Evolutionary conservation across 2,113 vertebrate genomes (phyloP).

Genomic region (Bombycilla garrulus): DNA sequence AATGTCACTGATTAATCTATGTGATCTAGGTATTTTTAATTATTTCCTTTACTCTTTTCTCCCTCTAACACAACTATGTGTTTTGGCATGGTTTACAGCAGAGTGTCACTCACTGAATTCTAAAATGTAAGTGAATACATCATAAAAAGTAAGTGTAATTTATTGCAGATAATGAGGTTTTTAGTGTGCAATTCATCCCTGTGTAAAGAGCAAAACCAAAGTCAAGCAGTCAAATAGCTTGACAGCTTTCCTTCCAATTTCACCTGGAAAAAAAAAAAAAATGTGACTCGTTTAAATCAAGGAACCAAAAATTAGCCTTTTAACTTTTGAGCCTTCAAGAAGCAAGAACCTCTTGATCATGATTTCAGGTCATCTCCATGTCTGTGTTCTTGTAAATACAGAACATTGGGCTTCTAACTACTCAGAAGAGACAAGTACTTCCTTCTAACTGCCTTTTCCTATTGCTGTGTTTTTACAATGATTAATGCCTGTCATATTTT

Average conservation of each 20-base stretch:
- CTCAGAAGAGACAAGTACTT: background rate
- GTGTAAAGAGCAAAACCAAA: constrained; percentile 8
- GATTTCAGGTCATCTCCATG: background rate
- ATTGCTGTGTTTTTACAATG: fast-evolving
- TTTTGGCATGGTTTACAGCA: background rate
- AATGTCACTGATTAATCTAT: background rate
- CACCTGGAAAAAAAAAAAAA: background rate
- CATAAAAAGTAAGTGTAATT: constrained; percentile 9
- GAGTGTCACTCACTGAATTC: background rate
- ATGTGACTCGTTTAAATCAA: background rate
- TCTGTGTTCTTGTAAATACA: background rate
- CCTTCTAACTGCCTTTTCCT: background rate
- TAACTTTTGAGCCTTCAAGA: background rate
- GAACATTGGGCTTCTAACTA: background rate
- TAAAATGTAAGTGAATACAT: background rate
- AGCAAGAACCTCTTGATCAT: background rate
- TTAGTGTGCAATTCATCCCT: background rate
- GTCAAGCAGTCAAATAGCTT: background rate
- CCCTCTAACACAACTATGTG: background rate
- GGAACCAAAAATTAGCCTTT: background rate
- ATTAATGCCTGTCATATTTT: background rate
- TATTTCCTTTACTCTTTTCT: background rate
- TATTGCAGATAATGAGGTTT: background rate
- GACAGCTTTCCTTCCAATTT: background rate
- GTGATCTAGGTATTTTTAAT: background rate